Conservation (phyloP, 2,113 vertebrate genomes). For the Oreotrochilus melanogaster region DNA sequence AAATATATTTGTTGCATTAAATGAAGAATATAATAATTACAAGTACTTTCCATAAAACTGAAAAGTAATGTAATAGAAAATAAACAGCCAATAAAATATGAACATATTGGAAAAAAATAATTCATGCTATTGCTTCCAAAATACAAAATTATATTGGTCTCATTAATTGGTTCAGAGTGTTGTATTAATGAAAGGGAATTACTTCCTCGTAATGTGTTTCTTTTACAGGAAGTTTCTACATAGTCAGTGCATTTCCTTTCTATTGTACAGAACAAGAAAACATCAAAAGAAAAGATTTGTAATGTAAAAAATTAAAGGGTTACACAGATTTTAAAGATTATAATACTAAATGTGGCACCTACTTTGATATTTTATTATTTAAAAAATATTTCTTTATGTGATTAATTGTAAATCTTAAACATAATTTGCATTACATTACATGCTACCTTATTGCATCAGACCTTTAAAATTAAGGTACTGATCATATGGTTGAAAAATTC, state of each 20-base stretch:
- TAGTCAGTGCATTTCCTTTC: neutral
- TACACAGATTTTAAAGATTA: neutral
- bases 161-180: constrained; percentile 54
- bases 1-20: constrained; percentile 32
- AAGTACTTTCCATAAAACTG: constrained; percentile 40
- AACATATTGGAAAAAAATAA: constrained; percentile 28
- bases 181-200: neutral
- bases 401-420: neutral
- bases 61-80: constrained; percentile 32
- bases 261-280: neutral
- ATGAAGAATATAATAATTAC: constrained; percentile 11
- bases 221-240: neutral
- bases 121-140: constrained; percentile 42
- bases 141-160: constrained; percentile 46
- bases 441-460: neutral
- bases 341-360: neutral
- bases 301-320: neutral
- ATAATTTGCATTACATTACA: neutral
- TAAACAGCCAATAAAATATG: constrained; percentile 53
- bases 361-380: rapidly evolving
- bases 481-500: neutral
- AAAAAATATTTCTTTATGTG: neutral
- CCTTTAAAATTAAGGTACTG: neutral
- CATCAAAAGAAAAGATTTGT: neutral
- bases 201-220: neutral